Conservation (phyloP, 2,888 invertebrate genomes). For the Bursaphelenchus okinawaensis region DNA sequence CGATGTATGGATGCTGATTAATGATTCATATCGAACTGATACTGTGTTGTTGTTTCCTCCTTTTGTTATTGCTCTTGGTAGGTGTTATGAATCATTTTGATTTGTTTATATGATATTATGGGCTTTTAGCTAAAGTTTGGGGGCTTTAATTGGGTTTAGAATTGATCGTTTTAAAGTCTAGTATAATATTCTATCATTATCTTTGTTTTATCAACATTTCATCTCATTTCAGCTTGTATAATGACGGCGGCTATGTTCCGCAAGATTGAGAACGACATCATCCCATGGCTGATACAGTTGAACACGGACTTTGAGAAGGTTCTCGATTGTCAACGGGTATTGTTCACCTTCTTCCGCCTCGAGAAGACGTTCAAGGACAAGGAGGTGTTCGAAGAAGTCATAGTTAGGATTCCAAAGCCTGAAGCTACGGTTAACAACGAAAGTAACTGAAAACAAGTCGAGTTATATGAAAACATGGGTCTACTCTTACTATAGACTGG, state of each 20-base stretch:
- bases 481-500: too few species aligned
- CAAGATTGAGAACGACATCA: conserved; percentile 69
- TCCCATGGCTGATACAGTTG: conserved; percentile 94
- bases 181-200: too few species aligned
- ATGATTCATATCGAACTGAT: conserved; percentile 92
- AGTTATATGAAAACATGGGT: too few species aligned
- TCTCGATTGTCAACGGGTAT: background rate
- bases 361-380: background rate
- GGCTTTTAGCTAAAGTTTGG: too few species aligned
- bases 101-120: too few species aligned
- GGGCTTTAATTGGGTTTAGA: too few species aligned
- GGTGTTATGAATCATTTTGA: too few species aligned
- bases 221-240: conserved; percentile 2
- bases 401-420: background rate
- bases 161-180: too few species aligned
- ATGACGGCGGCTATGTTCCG: background rate
- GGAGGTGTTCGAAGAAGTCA: background rate
- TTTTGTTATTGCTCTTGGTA: conserved; percentile 1
- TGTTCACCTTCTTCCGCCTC: background rate
- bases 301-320: conserved; percentile 96
- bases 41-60: conserved; percentile 91
- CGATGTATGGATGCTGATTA: conserved; percentile 68
- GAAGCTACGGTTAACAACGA: too few species aligned
- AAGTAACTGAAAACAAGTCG: too few species aligned
- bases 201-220: too few species aligned